Evolutionary conservation across 2,888 invertebrate genomes (phyloP).

Genomic region (Tetragonula carbonaria): DNA sequence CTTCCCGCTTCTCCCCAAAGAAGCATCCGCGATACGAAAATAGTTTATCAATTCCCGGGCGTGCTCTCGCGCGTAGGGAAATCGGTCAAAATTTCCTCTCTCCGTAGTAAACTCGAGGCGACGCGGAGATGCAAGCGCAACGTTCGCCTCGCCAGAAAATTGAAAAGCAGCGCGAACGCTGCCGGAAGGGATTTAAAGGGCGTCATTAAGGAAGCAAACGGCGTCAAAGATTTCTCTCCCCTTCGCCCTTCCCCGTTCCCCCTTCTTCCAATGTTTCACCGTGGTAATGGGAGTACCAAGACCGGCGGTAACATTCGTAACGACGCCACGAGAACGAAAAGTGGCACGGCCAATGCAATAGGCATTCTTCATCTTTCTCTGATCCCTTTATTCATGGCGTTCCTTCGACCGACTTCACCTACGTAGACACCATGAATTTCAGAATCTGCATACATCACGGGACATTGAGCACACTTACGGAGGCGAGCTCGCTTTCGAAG

Average conservation of each 20-base stretch:
- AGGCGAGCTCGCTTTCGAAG: not conserved
- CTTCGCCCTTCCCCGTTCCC: too few species aligned
- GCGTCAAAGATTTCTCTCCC: conserved; percentile 22
- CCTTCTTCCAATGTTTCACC: conserved; percentile 5
- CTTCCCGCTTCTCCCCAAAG: not conserved
- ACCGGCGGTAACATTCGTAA: conserved; percentile 9
- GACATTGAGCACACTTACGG: conserved; percentile 11
- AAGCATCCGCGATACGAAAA: not conserved
- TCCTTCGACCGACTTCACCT: not conserved
- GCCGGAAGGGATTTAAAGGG: conserved; percentile 23
- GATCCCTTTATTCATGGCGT: not conserved
- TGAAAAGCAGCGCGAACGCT: conserved; percentile 20
- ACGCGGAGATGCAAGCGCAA: not conserved
- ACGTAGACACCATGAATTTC: conserved; percentile 11
- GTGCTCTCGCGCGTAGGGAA: not conserved
- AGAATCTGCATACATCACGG: conserved; percentile 21
- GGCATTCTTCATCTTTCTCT: not conserved
- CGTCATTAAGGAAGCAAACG: conserved; percentile 39
- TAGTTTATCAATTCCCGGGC: conserved; percentile 24
- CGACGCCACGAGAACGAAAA: not conserved
- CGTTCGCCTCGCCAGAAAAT: conserved; percentile 27
- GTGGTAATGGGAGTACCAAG: conserved; percentile 8
- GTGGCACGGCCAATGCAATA: not conserved
- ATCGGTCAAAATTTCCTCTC: conserved; percentile 31
- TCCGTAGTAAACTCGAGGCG: conserved; percentile 16